Conservation (phyloP, 2,797 vertebrate genomes). For the Micrastur ruficollis region DNA sequence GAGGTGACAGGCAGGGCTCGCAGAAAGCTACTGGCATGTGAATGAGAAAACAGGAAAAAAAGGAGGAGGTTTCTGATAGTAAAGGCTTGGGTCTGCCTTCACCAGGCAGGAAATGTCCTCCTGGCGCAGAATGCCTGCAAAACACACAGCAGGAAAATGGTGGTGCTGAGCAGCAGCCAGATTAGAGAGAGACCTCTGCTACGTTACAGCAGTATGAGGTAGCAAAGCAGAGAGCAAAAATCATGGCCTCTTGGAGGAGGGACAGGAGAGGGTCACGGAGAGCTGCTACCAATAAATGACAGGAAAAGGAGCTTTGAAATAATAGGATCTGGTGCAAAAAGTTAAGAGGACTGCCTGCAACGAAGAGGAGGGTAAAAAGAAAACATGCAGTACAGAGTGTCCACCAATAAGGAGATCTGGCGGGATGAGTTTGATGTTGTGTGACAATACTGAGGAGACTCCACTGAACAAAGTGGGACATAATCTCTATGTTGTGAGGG, state of each 20-base stretch:
- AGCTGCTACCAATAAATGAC: neutral
- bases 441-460: neutral
- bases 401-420: neutral
- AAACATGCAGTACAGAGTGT: too few relatives aligned
- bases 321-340: neutral
- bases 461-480: neutral
- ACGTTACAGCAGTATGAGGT: fast-evolving
- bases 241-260: neutral
- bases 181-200: neutral
- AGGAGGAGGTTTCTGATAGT: neutral
- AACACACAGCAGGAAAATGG: neutral
- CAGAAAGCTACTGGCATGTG: neutral
- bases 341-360: neutral
- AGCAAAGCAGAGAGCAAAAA: neutral
- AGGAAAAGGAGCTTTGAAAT: neutral
- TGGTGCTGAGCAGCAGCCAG: neutral
- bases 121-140: neutral
- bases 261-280: neutral
- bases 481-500: neutral
- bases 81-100: neutral
- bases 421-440: fast-evolving
- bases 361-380: neutral
- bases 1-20: neutral
- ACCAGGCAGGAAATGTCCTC: neutral
- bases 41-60: neutral